A percentile compares a stretch with the other conserved stretches of the same genome.
These are phyloP conservation scores for Sinella curviseta DNA, from an alignment of 1,140 invertebrate species.

Conservation along the genomic window DNA sequence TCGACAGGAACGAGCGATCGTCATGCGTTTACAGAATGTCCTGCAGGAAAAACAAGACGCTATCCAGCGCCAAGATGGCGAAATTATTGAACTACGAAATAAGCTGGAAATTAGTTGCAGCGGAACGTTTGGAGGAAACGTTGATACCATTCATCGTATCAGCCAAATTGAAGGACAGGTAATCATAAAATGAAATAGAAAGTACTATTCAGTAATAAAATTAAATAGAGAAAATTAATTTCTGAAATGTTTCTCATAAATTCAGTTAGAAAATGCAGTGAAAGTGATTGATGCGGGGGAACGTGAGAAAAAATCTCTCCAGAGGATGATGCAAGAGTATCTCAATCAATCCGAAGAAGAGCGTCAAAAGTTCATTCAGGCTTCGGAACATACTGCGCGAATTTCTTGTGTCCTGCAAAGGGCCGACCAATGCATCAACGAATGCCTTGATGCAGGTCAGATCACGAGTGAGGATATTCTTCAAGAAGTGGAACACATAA, in stretches of 20 bases:
- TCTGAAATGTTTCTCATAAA: too few species aligned
- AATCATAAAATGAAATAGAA: too few species aligned
- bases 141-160: not conserved
- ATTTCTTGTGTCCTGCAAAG: slow-evolving; percentile 30
- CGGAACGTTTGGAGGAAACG: not conserved
- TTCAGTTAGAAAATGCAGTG: slow-evolving; percentile 20
- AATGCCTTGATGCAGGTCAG: slow-evolving; percentile 43
- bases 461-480: slow-evolving; percentile 36
- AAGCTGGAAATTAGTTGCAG: slow-evolving; percentile 18
- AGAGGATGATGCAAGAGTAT: slow-evolving; percentile 23
- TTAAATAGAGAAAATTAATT: too few species aligned
- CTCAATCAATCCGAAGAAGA: slow-evolving; percentile 35
- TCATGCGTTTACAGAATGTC: slow-evolving; percentile 27
- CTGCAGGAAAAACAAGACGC: slow-evolving; percentile 33
- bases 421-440: slow-evolving; percentile 34
- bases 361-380: not conserved
- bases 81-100: slow-evolving; percentile 23
- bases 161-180: slow-evolving; percentile 26
- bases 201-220: too few species aligned
- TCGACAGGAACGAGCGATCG: slow-evolving; percentile 33
- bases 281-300: slow-evolving; percentile 25
- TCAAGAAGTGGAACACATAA: slow-evolving; percentile 40
- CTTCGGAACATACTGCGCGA: slow-evolving; percentile 2
- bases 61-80: slow-evolving; percentile 21
- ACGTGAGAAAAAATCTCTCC: slow-evolving; percentile 27